Percentiles rank a stretch among this genome's conserved stretches.
Conservation (phyloP, 2,113 vertebrate genomes). For the Recurvirostra avosetta region DNA sequence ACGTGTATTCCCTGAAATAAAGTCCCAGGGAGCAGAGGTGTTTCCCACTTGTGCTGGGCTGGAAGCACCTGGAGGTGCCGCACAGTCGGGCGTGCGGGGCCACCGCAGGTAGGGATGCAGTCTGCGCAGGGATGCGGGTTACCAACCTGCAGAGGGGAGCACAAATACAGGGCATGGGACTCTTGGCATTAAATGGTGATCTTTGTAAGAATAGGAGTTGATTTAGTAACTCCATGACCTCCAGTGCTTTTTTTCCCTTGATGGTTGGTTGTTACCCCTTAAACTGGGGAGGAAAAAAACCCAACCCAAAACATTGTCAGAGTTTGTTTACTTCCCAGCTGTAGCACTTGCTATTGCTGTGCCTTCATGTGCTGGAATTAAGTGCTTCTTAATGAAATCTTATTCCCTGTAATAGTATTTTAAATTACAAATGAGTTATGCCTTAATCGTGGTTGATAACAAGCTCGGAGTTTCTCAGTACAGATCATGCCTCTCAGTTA, state of each 20-base stretch:
- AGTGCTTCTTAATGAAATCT: background rate
- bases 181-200: background rate
- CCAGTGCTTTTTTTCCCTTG: background rate
- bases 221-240: background rate
- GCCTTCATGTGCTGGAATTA: background rate
- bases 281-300: background rate
- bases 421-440: background rate
- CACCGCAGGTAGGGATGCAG: no score
- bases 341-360: background rate
- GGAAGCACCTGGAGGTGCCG: background rate
- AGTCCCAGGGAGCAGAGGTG: background rate
- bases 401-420: background rate
- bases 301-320: no score
- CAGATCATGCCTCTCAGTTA: background rate
- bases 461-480: background rate
- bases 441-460: background rate
- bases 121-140: background rate
- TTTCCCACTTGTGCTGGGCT: rapidly evolving
- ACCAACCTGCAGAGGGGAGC: background rate
- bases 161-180: background rate
- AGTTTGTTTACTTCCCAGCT: background rate
- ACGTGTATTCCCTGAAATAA: background rate
- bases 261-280: background rate
- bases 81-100: no score
- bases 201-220: background rate